Evolutionary conservation across 2,113 vertebrate species (phyloP), one percentile per base, ranked within the genome.

Genomic region (Cyanoderma ruficeps): DNA sequence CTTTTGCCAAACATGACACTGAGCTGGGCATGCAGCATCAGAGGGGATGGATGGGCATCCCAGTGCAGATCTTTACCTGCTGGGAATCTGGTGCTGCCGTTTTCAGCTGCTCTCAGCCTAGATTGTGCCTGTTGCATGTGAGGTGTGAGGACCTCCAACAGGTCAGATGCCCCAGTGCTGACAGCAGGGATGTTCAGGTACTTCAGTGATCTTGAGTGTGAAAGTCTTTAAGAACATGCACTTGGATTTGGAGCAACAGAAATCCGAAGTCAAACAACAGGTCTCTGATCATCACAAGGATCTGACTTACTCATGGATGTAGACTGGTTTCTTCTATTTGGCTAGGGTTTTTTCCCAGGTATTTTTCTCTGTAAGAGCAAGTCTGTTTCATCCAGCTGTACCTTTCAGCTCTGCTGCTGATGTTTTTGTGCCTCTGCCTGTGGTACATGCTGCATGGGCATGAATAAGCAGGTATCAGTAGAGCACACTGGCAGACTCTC

Each of bases 391-490:
- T 59, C 55, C 71, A 53, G 41, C 31, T 93, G 59, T 18, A 57
- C 37, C n/a, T 65, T 81, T 74, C 63, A 64, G 61, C 67, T 76
- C 70, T 69, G 63, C 64, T 65, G 68, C 49, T 71, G 57, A 0
- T 63, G 64, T 39, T 91, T 75, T 35, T 18, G 4, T 42, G 71
- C n/a, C 42, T 64, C 41, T 90, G 85, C 50, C 82, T 33, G 1
- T 69, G 67, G 53, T 49, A 57, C 13, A 23, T 1, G 1, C 65
- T 75, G n/a, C 76, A 41, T 52, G 70, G 82, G 61, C 57, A 78
- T 44, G 84, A 91, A 70, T 39, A 31, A 85, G 49, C 82, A 87
- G 82, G 85, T 80, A 77, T 80, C 57, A 44, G 35, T 82, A 30
- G 0, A 7, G 49, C 2, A 7, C 4, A 11, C 17, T 85, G 79